A percentile compares a stretch with the other conserved stretches of the same genome.
These are phyloP conservation scores for Pomacea maculata DNA, from an alignment of 1,140 invertebrate genomes.

Conservation along the genomic window DNA sequence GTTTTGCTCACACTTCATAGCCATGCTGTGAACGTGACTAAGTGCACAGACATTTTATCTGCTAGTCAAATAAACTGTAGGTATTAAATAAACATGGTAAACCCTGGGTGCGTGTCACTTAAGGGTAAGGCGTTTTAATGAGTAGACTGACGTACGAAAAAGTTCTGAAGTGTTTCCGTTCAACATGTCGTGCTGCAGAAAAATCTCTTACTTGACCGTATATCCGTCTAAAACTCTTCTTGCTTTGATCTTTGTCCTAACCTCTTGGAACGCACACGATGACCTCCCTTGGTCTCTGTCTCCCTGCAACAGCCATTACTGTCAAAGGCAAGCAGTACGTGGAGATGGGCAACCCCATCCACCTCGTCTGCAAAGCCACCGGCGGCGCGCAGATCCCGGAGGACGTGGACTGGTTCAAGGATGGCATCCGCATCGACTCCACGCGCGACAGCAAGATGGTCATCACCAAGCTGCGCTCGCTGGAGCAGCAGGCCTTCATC, in stretches of 20 bases:
- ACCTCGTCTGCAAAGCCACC: conserved; percentile 45
- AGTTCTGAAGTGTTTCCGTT: too few species aligned
- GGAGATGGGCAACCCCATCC: conserved; percentile 38
- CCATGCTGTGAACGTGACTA: too few species aligned
- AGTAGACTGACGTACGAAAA: too few species aligned
- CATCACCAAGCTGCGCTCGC: conserved; percentile 32
- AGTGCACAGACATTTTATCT: too few species aligned
- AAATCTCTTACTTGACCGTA: too few species aligned
- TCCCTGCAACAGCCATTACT: conserved; percentile 11
- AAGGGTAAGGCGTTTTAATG: too few species aligned
- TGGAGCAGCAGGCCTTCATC: conserved; percentile 26
- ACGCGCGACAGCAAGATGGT: conserved; percentile 14
- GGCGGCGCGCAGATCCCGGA: conserved; percentile 39
- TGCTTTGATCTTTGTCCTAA: not conserved
- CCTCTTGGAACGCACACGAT: not conserved
- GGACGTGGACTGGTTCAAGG: conserved; percentile 49
- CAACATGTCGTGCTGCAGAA: too few species aligned
- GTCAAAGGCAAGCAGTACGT: conserved; percentile 43
- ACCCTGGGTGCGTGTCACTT: too few species aligned
- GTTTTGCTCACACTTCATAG: too few species aligned
- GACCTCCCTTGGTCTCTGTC: not conserved
- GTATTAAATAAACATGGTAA: too few species aligned
- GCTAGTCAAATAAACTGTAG: too few species aligned
- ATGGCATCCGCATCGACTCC: conserved; percentile 32
- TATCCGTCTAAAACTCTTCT: too few species aligned